A percentile compares a stretch with the other conserved stretches of the same genome.
phyloP scores from a whole-genome alignment of 2,113 vertebrate species.

The Desmodus rotundus region DNA sequence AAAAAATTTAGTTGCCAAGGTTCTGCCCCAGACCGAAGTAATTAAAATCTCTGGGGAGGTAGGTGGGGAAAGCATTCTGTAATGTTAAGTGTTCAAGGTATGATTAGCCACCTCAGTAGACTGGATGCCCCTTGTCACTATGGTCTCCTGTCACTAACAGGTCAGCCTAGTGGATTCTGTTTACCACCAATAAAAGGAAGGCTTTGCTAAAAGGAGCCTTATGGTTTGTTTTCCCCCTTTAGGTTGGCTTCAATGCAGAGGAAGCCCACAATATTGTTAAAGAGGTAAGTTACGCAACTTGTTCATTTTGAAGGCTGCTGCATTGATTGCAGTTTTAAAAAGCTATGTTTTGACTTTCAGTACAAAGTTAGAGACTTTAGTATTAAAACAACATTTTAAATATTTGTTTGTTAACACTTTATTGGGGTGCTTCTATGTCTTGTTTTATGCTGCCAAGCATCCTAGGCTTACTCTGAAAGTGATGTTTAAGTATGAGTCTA shows the following conservation, averaged over 20 bases:
- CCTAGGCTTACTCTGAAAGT: conserved; percentile 16
- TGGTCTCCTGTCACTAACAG: neutral
- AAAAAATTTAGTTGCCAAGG: neutral
- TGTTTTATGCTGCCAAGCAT: neutral
- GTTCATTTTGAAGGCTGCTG: neutral
- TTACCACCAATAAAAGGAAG: neutral
- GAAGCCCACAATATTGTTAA: conserved; percentile 84
- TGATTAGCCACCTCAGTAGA: neutral
- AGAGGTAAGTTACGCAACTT: conserved; percentile 76
- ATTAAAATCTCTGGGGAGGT: neutral
- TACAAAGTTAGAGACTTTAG: neutral
- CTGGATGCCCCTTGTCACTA: neutral
- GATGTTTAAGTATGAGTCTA: neutral
- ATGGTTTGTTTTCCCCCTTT: conserved; percentile 45
- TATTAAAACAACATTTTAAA: conserved; percentile 34
- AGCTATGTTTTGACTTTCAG: conserved; percentile 13
- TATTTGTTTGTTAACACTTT: neutral
- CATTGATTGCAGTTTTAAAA: neutral
- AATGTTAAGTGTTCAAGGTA: neutral
- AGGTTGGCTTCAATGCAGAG: conserved; percentile 83
- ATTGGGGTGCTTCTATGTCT: neutral
- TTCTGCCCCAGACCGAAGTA: neutral
- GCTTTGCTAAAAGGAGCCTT: conserved; percentile 16
- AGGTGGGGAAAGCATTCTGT: neutral
- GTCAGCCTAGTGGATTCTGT: neutral